phyloP scores from a whole-genome alignment of 2,797 vertebrate genomes.

The Falco naumanni region DNA sequence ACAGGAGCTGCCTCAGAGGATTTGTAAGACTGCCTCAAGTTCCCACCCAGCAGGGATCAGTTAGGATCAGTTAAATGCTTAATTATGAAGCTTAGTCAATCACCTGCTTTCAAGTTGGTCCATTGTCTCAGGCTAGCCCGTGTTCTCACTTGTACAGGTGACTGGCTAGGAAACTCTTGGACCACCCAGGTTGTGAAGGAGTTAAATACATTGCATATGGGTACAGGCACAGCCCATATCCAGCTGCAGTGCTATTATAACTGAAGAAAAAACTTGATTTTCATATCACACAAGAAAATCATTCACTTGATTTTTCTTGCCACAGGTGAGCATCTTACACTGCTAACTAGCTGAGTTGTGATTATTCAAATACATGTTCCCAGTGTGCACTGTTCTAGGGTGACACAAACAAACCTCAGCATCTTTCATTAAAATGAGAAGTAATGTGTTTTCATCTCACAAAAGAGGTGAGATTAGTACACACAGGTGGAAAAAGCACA shows the following conservation, averaged over 20 bases:
- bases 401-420: not conserved
- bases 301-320: not conserved
- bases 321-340: not conserved
- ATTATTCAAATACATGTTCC: not conserved
- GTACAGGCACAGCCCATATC: not conserved
- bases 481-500: not conserved
- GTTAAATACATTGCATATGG: not conserved
- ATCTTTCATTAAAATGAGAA: not conserved
- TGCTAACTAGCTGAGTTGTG: not conserved
- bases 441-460: not conserved
- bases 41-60: not conserved
- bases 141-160: not conserved
- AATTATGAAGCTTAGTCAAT: not conserved
- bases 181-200: not conserved
- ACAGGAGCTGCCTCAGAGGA: accelerated
- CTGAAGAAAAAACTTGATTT: not conserved
- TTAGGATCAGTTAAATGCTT: not conserved
- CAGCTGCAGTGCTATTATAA: not conserved
- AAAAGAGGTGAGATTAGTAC: not conserved
- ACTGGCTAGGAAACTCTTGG: not conserved
- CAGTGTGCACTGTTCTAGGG: not conserved
- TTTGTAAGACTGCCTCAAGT: not conserved
- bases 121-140: not conserved
- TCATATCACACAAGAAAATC: not conserved
- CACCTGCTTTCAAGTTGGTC: not conserved